Evolutionary conservation across 2,113 vertebrate species (phyloP).

Genomic region (Ceyx melanurus): DNA sequence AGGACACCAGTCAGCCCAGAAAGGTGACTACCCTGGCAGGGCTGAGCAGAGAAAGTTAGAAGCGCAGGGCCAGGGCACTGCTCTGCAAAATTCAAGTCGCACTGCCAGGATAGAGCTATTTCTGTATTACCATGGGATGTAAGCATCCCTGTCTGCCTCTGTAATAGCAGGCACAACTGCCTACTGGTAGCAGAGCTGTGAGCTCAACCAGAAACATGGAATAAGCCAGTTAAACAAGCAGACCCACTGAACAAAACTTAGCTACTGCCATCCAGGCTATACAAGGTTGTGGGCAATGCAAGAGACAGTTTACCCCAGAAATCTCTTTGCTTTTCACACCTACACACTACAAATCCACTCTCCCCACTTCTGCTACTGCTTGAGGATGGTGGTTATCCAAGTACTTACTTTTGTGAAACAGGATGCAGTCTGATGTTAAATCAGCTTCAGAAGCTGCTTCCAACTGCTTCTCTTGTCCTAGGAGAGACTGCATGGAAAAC

Average conservation of each 20-base stretch:
- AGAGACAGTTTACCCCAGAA: background rate
- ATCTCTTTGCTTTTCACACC: background rate
- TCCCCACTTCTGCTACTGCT: background rate
- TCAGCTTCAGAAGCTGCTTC: background rate
- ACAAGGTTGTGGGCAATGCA: accelerated
- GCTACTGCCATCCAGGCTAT: accelerated
- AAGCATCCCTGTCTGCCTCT: background rate
- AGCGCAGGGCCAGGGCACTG: accelerated
- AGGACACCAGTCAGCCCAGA: too few species aligned
- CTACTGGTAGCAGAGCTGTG: background rate
- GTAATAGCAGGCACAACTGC: background rate
- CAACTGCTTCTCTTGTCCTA: background rate
- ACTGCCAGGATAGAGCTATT: accelerated
- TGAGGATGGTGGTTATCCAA: accelerated
- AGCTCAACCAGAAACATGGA: background rate
- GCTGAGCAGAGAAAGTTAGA: background rate
- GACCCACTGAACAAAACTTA: background rate
- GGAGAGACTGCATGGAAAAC: background rate
- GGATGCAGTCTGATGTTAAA: background rate
- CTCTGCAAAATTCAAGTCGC: background rate
- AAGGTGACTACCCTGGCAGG: background rate
- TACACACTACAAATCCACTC: background rate
- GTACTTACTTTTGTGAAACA: background rate
- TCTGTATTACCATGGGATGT: accelerated
- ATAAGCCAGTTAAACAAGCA: background rate